Percentiles rank a stretch among this genome's conserved stretches.
Conservation (phyloP, 2,113 vertebrate species). For the Paedocypris sp. region DNA sequence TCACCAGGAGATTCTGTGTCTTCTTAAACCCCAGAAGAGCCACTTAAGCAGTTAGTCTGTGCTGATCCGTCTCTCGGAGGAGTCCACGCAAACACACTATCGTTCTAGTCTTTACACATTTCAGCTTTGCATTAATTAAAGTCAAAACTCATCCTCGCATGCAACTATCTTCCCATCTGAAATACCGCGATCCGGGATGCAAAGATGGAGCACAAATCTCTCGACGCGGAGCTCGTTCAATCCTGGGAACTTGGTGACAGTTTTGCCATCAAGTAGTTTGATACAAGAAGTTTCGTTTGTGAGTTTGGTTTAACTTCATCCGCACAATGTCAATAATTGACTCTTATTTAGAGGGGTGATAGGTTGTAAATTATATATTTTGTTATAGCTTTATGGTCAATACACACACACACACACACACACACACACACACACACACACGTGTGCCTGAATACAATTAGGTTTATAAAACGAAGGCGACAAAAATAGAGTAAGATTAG, state of each 20-base stretch:
- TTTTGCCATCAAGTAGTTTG: neutral
- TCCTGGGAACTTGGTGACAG: neutral
- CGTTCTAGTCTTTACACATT: slow-evolving; percentile 3
- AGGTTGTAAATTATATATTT: too few species aligned
- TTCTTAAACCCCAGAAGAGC: neutral
- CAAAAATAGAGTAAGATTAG: too few species aligned
- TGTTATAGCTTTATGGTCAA: too few species aligned
- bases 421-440: too few species aligned
- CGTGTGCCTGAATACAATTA: too few species aligned
- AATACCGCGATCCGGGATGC: neutral
- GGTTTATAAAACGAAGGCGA: too few species aligned
- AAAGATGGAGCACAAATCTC: neutral
- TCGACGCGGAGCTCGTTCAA: neutral
- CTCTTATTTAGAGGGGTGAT: too few species aligned
- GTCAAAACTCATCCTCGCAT: neutral
- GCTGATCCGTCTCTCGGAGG: slow-evolving; percentile 7
- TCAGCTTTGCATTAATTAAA: slow-evolving; percentile 17
- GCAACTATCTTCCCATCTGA: neutral
- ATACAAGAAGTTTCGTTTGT: too few species aligned
- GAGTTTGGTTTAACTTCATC: too few species aligned
- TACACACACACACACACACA: too few species aligned
- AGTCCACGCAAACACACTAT: neutral
- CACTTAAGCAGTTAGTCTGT: slow-evolving; percentile 15
- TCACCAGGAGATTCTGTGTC: neutral
- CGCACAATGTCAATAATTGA: too few species aligned